Conservation (phyloP, 2,888 invertebrate genomes). For the Zeuzera pyrina region DNA sequence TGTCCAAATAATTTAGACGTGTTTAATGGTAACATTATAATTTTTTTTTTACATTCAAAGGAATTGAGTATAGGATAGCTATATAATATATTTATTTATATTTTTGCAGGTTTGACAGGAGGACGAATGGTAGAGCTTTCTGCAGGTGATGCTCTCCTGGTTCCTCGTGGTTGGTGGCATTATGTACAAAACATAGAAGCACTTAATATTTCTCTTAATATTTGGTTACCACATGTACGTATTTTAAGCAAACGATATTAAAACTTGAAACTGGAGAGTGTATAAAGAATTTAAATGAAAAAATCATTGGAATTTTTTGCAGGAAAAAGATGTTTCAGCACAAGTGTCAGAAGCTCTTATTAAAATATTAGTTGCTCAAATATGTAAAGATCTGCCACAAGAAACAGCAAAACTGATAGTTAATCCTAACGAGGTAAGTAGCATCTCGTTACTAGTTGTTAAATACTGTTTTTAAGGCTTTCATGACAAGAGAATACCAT, state of each 20-base stretch:
- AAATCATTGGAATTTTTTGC: conserved; percentile 24
- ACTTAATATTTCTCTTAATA: conserved; percentile 75
- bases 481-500: no score
- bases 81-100: not conserved
- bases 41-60: not conserved
- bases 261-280: no score
- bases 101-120: conserved; percentile 38
- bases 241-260: no score
- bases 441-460: no score
- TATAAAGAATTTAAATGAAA: no score
- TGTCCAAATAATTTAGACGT: conserved; percentile 69
- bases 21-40: conserved; percentile 50
- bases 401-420: conserved; percentile 64
- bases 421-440: conserved; percentile 78
- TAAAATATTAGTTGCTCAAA: conserved; percentile 76
- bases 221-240: conserved; percentile 82
- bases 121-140: conserved; percentile 77
- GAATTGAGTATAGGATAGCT: not conserved
- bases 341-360: conserved; percentile 77
- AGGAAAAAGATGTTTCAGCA: conserved; percentile 65
- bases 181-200: conserved; percentile 91
- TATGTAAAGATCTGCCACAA: conserved; percentile 68
- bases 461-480: no score
- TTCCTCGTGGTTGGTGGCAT: conserved; percentile 98
- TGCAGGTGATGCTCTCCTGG: conserved; percentile 89